phyloP scores from a whole-genome alignment of 2,113 vertebrate genomes.

The Siniperca knerii region DNA sequence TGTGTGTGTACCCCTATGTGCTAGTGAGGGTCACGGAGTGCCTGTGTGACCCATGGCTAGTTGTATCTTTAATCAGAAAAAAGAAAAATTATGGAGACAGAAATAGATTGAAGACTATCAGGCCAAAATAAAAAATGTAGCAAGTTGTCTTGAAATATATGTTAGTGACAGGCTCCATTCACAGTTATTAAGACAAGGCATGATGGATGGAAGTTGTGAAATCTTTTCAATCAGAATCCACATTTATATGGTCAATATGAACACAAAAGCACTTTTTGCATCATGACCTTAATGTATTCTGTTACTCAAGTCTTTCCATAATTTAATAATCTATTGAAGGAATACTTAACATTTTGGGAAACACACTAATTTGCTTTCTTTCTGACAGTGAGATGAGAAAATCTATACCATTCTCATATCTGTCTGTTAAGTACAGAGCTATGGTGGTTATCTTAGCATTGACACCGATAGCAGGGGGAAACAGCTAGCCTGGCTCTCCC shows the following conservation, averaged over 20 bases:
- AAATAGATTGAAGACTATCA: not conserved
- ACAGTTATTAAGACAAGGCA: not conserved
- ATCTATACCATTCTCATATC: not conserved
- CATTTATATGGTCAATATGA: not conserved
- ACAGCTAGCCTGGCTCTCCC: not conserved
- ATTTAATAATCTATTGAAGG: not conserved
- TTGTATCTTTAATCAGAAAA: slow-evolving; percentile 33
- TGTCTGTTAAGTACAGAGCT: not conserved
- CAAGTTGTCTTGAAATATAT: not conserved
- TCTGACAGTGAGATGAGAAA: not conserved
- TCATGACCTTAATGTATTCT: not conserved
- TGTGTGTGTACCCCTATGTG: slow-evolving; percentile 4
- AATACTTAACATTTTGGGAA: too few relatives aligned
- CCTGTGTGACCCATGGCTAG: slow-evolving; percentile 1
- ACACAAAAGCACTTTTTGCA: not conserved
- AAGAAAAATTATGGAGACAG: not conserved
- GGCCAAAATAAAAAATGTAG: not conserved
- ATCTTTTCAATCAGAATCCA: not conserved
- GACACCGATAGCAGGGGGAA: not conserved
- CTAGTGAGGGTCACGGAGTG: slow-evolving; percentile 11
- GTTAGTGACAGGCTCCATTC: not conserved
- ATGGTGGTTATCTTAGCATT: not conserved
- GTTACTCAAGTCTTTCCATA: not conserved
- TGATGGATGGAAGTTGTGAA: not conserved
- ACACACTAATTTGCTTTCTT: too few relatives aligned